Conservation (phyloP, 1,140 invertebrate species). For the Cryptotermes secundus region DNA sequence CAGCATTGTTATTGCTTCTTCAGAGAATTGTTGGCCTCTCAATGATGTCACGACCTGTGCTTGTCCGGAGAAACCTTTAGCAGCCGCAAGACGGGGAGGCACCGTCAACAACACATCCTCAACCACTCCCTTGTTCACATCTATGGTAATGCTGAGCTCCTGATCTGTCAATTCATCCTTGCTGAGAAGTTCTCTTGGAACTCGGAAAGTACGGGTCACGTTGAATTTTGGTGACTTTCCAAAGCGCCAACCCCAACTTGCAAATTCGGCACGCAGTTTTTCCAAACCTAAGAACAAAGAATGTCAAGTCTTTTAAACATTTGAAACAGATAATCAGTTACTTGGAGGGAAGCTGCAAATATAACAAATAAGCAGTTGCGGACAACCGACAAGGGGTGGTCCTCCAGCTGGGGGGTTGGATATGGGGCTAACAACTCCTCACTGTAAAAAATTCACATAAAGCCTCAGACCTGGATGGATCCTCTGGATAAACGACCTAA, state of each 20-base stretch:
- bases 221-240: constrained; percentile 86
- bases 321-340: constrained; percentile 10
- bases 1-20: constrained; percentile 37
- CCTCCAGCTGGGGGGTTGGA: too few species aligned
- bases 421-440: too few species aligned
- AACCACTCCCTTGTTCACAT: constrained; percentile 40
- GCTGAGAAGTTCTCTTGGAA: constrained; percentile 34
- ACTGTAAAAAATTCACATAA: too few species aligned
- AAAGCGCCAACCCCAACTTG: constrained; percentile 84
- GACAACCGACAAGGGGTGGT: too few species aligned
- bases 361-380: too few species aligned
- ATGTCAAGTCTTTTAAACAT: neutral
- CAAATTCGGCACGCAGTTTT: constrained; percentile 62
- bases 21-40: constrained; percentile 38
- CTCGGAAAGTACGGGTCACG: constrained; percentile 46
- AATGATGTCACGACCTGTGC: constrained; percentile 36
- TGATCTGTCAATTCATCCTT: constrained; percentile 23
- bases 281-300: constrained; percentile 59
- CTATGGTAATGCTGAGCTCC: constrained; percentile 36
- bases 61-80: constrained; percentile 35
- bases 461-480: too few species aligned
- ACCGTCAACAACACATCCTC: constrained; percentile 39
- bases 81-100: constrained; percentile 36
- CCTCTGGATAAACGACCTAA: too few species aligned
- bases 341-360: too few species aligned